Evolutionary conservation across 2,888 invertebrate species (phyloP).

Genomic region (Beris morrisii): DNA sequence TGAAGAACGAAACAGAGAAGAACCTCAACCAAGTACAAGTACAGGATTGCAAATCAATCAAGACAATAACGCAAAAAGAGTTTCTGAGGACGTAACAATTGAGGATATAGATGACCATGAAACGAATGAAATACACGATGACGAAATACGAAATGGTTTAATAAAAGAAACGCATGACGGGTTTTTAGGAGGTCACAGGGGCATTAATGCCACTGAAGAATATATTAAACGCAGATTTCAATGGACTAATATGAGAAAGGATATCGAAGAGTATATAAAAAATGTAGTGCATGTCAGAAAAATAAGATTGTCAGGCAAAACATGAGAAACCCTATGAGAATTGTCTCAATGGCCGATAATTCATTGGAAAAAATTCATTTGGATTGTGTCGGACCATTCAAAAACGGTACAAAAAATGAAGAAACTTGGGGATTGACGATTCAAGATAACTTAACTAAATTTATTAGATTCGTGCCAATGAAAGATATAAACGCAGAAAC

Average conservation of each 20-base stretch:
- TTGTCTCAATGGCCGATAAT: not conserved
- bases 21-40: too few relatives aligned
- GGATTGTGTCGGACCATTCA: not conserved
- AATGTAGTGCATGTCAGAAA: not conserved
- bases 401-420: too few relatives aligned
- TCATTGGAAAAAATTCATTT: not conserved
- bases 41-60: too few relatives aligned
- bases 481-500: not conserved
- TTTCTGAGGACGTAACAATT: not conserved
- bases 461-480: not conserved
- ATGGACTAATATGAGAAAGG: not conserved
- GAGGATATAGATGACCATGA: not conserved
- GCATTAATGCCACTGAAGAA: not conserved
- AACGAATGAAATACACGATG: not conserved
- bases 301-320: not conserved
- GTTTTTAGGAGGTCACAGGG: not conserved
- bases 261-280: constrained; percentile 5
- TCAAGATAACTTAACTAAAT: too few relatives aligned
- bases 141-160: not conserved
- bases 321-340: not conserved
- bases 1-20: too few relatives aligned
- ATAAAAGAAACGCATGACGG: constrained; percentile 3
- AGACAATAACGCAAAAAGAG: too few relatives aligned
- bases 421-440: not conserved
- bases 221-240: not conserved